Base-by-base conservation (phyloP, 2,888 invertebrate species). In the Andrena minutula region DNA sequence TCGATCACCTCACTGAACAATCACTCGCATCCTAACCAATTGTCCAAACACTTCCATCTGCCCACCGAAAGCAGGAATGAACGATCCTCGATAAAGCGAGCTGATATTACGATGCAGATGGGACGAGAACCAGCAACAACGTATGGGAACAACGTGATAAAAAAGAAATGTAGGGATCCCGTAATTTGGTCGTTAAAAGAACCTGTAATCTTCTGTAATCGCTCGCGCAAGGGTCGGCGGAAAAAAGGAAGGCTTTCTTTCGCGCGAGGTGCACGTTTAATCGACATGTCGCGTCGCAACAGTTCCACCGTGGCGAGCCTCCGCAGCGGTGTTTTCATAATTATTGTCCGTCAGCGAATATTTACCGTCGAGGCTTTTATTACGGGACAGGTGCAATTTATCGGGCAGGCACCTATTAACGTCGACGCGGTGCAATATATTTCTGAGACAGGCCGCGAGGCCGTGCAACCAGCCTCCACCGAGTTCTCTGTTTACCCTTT, bases 401-500 rank as follows among this genome's bases (percentile, higher is more conserved):
- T 80, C 71, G 75, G 20, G 60, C 75, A 58, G 7, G n/a, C 28
- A 41, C 47, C 51, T 53, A 64, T 78, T 81, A 71, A 63, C 41
- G 69, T 51, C 23, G 53, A 49, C 53, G n/a, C 41, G 28, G 28
- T 26, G 64, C 30, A 35, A 60, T 83, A 79, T 74, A 65, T 77
- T 73, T 74, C 74, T 58, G 53, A 35, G 8, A n/a, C 60, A 26
- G n/a, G 20, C 51, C 58, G 32, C 70, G 58, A 35, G 58, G 28
- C 66, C 20, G 61, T 58, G 71, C 51, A 74, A 49, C 49, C 28
- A 66, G 61, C 63, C 51, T 4, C 30, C 41, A 20, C 30, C 53
- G 74, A 10, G 35, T 47, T 6, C 35, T 53, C 60, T 85, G 75
- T 86, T 86, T 86, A 80, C 84, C 72, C 66, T 85, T 73, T 53